phyloP scores from a whole-genome alignment of 2,113 vertebrate species.

The Solea solea region DNA sequence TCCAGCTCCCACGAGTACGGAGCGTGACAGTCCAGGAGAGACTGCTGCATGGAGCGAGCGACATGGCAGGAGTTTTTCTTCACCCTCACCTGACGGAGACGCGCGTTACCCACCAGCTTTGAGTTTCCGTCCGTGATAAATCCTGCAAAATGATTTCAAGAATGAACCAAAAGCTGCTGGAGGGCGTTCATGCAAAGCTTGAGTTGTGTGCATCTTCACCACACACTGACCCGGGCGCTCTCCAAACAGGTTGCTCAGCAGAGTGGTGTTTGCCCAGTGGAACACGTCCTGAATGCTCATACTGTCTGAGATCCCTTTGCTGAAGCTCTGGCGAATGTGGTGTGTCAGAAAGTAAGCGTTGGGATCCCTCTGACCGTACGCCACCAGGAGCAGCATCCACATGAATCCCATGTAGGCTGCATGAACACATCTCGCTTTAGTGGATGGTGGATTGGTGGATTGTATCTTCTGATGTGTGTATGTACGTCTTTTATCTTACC shows the following conservation, averaged over 20 bases:
- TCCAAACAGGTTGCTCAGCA: slow-evolving; percentile 88
- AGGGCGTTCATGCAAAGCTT: background rate
- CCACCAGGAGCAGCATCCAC: slow-evolving; percentile 93
- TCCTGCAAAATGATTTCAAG: slow-evolving; percentile 74
- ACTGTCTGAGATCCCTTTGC: slow-evolving; percentile 78
- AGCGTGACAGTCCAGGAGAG: slow-evolving; percentile 78
- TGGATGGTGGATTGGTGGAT: background rate
- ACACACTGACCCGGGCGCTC: slow-evolving; percentile 83
- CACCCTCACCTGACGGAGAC: slow-evolving; percentile 91
- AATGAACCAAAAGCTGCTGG: background rate
- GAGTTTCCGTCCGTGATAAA: slow-evolving; percentile 97
- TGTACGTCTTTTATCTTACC: slow-evolving; percentile 73
- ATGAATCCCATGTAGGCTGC: slow-evolving; percentile 91
- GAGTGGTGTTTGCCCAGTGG: slow-evolving; percentile 88
- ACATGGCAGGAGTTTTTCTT: slow-evolving; percentile 82
- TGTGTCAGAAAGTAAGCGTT: slow-evolving; percentile 89
- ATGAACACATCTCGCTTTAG: slow-evolving; percentile 41
- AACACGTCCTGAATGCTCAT: slow-evolving; percentile 88
- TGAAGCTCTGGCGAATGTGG: slow-evolving; percentile 91
- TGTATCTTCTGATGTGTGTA: background rate
- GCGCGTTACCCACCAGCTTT: slow-evolving; percentile 90
- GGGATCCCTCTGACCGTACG: slow-evolving; percentile 93
- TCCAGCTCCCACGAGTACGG: slow-evolving; percentile 89
- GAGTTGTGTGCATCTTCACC: background rate
- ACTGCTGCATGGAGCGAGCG: slow-evolving; percentile 70